Evolutionary conservation across 92 coral and sea anemone species (phyloP).

Genomic region (Blastomussa wellsi): DNA sequence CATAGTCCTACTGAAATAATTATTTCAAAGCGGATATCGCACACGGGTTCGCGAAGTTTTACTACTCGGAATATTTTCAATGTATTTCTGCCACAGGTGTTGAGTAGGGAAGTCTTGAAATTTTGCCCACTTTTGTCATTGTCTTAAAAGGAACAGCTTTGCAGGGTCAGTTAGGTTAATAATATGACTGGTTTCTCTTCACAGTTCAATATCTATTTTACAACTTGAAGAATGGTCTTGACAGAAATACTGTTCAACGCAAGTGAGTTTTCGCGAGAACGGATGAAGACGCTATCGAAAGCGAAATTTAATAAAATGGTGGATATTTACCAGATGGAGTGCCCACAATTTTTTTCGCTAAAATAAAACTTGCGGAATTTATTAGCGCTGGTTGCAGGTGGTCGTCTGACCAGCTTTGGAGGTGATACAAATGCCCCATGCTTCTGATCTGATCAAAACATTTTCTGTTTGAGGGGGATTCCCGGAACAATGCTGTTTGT

Average conservation of each 20-base stretch:
- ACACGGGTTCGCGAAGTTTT: background rate
- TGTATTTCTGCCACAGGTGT: no score
- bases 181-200: background rate
- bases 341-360: background rate
- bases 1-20: background rate
- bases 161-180: background rate
- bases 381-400: slow-evolving; percentile 13
- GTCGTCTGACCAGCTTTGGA: background rate
- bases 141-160: background rate
- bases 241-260: background rate
- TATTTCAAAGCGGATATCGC: background rate
- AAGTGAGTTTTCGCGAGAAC: background rate
- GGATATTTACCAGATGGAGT: background rate
- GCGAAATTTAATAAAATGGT: background rate
- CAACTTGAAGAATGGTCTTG: background rate
- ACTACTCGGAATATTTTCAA: no score
- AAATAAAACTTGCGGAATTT: background rate
- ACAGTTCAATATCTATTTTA: background rate
- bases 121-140: background rate
- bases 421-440: background rate
- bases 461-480: slow-evolving; percentile 25
- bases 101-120: background rate
- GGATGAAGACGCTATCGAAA: background rate
- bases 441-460: slow-evolving; percentile 18
- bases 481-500: slow-evolving; percentile 29